A percentile compares a stretch with the other conserved stretches of the same genome.
Evolutionary conservation across 2,888 invertebrate species (phyloP).

Genomic region (Smittia sp.): DNA sequence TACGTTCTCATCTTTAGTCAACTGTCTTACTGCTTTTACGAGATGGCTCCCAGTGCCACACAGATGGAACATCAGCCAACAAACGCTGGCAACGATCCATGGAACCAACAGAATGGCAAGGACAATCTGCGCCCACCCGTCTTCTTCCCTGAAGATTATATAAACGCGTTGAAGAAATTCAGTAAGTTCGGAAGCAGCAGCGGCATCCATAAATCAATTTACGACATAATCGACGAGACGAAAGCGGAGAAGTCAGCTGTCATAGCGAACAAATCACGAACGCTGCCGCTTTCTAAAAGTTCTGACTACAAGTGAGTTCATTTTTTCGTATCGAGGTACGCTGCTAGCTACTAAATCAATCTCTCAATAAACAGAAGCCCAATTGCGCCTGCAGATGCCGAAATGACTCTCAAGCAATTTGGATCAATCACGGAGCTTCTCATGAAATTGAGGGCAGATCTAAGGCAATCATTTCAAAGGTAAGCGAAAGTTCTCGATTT

Average conservation of each 20-base stretch:
- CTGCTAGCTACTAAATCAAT: slow-evolving; percentile 42
- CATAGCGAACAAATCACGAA: slow-evolving; percentile 50
- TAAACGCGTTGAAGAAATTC: slow-evolving; percentile 75
- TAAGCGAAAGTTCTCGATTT: slow-evolving; percentile 50
- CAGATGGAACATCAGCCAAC: slow-evolving; percentile 42
- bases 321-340: not conserved
- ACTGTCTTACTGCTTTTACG: slow-evolving; percentile 52
- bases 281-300: slow-evolving; percentile 51
- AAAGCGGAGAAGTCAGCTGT: slow-evolving; percentile 48
- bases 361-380: slow-evolving; percentile 58
- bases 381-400: slow-evolving; percentile 67
- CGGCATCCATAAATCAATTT: slow-evolving; percentile 49
- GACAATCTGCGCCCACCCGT: slow-evolving; percentile 83
- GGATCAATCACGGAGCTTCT: slow-evolving; percentile 83
- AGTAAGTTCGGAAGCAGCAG: slow-evolving; percentile 54
- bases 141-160: slow-evolving; percentile 88
- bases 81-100: slow-evolving; percentile 24
- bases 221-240: slow-evolving; percentile 48
- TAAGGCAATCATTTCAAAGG: slow-evolving; percentile 86
- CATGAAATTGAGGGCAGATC: slow-evolving; percentile 80
- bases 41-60: slow-evolving; percentile 57
- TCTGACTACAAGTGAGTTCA: slow-evolving; percentile 51
- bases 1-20: slow-evolving; percentile 51
- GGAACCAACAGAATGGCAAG: slow-evolving; percentile 30
- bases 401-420: slow-evolving; percentile 85